Evolutionary conservation across 2,113 vertebrate genomes (phyloP).

Genomic region (Pygathrix nemaeus): DNA sequence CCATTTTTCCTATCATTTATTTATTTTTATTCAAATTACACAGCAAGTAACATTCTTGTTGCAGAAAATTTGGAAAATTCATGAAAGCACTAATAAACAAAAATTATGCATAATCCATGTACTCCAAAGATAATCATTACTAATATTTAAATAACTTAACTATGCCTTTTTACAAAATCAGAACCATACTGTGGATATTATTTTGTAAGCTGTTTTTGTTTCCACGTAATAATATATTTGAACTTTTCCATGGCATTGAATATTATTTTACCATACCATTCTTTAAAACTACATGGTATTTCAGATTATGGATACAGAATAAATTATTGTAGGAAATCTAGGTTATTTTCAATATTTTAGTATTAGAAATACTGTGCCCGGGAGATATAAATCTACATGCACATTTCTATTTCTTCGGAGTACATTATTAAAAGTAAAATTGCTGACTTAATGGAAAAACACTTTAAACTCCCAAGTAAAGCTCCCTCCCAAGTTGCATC

Average conservation of each 20-base stretch:
- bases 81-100: slow-evolving; percentile 7
- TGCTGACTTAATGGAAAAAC: background rate
- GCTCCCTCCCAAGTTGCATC: background rate
- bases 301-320: background rate
- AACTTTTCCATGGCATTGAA: background rate
- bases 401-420: slow-evolving; percentile 4
- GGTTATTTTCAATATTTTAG: slow-evolving; percentile 30
- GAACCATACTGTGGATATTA: background rate
- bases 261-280: background rate
- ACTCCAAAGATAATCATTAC: background rate
- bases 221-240: background rate
- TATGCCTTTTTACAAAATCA: slow-evolving; percentile 6
- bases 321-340: background rate
- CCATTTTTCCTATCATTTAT: slow-evolving; percentile 3
- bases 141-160: background rate
- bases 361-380: background rate
- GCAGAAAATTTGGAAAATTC: slow-evolving; percentile 22
- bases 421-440: background rate
- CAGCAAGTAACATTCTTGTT: background rate
- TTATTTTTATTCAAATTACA: slow-evolving; percentile 41
- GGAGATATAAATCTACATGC: background rate
- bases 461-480: background rate
- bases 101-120: background rate
- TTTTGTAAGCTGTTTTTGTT: background rate
- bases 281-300: background rate